Conservation (phyloP, 2,888 invertebrate genomes). For the Caenorhabditis sp. region DNA sequence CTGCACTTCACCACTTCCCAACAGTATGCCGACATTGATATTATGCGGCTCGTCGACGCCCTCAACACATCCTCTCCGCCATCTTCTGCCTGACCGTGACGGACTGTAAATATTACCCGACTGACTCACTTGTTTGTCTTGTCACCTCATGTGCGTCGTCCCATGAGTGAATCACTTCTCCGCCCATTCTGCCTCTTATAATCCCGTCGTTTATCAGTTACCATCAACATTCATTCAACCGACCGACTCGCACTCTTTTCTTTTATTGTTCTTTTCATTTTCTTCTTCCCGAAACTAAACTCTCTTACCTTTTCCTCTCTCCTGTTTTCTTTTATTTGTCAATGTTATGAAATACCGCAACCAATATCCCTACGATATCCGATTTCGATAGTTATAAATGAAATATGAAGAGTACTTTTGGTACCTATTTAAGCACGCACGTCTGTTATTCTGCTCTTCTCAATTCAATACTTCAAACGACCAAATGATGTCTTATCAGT, state of each 20-base stretch:
- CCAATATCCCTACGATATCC: neutral
- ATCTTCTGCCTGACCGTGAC: conserved; percentile 16
- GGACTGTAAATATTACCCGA: conserved; percentile 6
- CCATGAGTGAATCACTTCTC: conserved; percentile 9
- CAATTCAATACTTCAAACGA: neutral
- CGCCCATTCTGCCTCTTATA: conserved; percentile 21
- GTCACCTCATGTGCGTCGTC: conserved; percentile 20
- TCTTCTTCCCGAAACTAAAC: neutral
- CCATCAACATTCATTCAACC: too few relatives aligned
- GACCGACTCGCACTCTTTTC: conserved; percentile 13
- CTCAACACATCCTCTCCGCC: conserved; percentile 38
- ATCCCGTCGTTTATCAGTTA: conserved; percentile 41
- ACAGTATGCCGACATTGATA: conserved; percentile 59
- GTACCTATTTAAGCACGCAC: neutral
- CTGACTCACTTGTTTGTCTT: conserved; percentile 43
- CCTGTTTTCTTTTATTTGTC: conserved; percentile 8
- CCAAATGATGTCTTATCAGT: conserved; percentile 2
- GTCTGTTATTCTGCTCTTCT: neutral
- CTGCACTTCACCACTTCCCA: conserved; percentile 63
- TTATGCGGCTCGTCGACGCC: conserved; percentile 55
- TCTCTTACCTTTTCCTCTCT: neutral
- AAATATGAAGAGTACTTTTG: neutral
- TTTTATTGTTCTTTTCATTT: neutral
- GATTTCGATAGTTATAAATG: neutral
- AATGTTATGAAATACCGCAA: neutral